Conservation (phyloP, 2,113 vertebrate species). For the Centropus bengalensis region DNA sequence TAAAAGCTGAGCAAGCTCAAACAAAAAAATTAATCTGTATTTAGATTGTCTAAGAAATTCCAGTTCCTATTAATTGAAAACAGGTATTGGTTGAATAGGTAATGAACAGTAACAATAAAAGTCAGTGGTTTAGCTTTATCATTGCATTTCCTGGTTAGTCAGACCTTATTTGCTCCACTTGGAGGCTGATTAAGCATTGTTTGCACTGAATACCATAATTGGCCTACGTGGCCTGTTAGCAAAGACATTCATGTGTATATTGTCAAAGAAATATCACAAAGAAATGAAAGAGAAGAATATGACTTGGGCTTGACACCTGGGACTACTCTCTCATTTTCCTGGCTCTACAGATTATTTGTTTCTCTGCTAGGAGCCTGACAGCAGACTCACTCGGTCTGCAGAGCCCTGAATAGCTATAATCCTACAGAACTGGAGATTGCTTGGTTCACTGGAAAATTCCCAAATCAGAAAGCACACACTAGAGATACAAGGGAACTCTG, state of each 20-base stretch:
- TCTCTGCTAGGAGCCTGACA: not conserved
- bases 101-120: not conserved
- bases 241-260: not conserved
- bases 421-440: not conserved
- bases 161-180: not conserved
- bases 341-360: not conserved
- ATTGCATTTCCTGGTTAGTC: not conserved
- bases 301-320: not conserved
- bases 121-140: not conserved
- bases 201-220: not conserved
- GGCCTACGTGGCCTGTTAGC: not conserved
- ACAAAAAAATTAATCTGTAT: not conserved
- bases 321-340: not conserved
- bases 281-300: not conserved
- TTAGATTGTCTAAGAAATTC: not conserved
- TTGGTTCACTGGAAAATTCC: not conserved
- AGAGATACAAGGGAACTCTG: accelerated
- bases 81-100: not conserved
- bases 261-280: not conserved
- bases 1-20: not conserved
- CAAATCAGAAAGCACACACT: not conserved
- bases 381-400: not conserved
- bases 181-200: not conserved
- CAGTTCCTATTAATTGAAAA: not conserved
- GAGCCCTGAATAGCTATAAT: not conserved